Conservation (phyloP, 2,888 invertebrate species). For the Stenodera caucasica region DNA sequence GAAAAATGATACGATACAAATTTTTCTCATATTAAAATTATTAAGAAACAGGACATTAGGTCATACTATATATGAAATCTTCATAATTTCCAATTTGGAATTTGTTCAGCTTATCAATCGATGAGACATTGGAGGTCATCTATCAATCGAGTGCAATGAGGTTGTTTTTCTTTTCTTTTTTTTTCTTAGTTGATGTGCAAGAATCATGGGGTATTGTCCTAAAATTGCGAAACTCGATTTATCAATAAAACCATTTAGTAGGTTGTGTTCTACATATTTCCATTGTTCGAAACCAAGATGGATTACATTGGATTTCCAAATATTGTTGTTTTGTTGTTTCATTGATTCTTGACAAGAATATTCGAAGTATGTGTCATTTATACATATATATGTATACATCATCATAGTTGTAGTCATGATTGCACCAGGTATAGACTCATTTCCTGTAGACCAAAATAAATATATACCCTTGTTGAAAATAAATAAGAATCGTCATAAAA, state of each 20-base stretch:
- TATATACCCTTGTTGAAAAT: background rate
- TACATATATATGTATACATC: no score
- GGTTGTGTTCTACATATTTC: conserved; percentile 6
- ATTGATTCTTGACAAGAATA: background rate
- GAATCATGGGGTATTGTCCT: conserved; percentile 1
- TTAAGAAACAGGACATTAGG: conserved; percentile 25
- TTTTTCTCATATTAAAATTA: background rate
- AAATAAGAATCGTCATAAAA: no score
- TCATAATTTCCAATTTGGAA: conserved; percentile 3
- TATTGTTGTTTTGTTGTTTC: conserved; percentile 1
- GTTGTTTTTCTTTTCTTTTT: background rate
- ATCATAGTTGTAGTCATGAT: background rate
- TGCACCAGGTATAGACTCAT: background rate
- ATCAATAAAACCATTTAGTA: background rate
- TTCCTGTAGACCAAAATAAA: background rate
- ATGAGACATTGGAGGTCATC: conserved; percentile 3
- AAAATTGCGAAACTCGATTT: conserved; percentile 7
- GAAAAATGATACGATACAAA: no score
- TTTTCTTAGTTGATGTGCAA: background rate
- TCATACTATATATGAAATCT: conserved; percentile 8
- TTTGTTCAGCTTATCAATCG: background rate
- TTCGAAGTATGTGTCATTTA: background rate
- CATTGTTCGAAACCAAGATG: conserved; percentile 5
- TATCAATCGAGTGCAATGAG: background rate
- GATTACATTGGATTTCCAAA: conserved; percentile 9